phyloP scores from a whole-genome alignment of 2,113 vertebrate genomes.

The Taurulus bubalis region DNA sequence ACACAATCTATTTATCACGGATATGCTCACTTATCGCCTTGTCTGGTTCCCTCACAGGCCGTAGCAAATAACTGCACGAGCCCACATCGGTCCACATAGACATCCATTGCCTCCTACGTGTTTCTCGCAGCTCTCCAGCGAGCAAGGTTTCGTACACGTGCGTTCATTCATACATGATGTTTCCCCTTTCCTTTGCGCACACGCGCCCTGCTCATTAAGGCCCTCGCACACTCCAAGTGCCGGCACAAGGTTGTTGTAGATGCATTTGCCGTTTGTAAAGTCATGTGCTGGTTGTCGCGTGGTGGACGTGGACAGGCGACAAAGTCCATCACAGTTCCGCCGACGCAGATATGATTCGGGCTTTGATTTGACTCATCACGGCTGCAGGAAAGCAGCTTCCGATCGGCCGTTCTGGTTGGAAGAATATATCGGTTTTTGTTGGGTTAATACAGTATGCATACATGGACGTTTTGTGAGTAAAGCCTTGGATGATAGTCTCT shows the following conservation, averaged over 20 bases:
- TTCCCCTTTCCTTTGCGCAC: neutral
- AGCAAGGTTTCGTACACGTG: neutral
- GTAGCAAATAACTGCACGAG: constrained; percentile 28
- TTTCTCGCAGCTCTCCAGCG: neutral
- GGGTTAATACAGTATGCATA: neutral
- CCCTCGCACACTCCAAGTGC: neutral
- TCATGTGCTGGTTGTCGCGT: neutral
- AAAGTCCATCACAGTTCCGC: neutral
- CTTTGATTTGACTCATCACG: neutral
- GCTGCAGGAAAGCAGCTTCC: neutral
- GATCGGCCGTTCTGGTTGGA: neutral
- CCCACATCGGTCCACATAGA: neutral
- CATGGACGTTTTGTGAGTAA: neutral
- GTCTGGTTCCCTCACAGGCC: constrained; percentile 44
- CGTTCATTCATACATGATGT: neutral
- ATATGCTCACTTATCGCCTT: constrained; percentile 59
- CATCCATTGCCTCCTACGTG: constrained; percentile 6
- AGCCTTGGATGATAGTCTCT: neutral
- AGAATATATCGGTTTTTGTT: neutral
- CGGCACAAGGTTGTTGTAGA: rapidly evolving
- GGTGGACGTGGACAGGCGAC: neutral
- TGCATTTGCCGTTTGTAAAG: neutral
- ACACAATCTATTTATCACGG: constrained; percentile 68
- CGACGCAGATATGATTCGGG: neutral
- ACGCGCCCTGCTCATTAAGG: neutral